These are phyloP conservation scores for Dysidea cf. avara DNA, from an alignment of 37 sponge, comb jelly and placozoan species.

Conservation along the genomic window DNA sequence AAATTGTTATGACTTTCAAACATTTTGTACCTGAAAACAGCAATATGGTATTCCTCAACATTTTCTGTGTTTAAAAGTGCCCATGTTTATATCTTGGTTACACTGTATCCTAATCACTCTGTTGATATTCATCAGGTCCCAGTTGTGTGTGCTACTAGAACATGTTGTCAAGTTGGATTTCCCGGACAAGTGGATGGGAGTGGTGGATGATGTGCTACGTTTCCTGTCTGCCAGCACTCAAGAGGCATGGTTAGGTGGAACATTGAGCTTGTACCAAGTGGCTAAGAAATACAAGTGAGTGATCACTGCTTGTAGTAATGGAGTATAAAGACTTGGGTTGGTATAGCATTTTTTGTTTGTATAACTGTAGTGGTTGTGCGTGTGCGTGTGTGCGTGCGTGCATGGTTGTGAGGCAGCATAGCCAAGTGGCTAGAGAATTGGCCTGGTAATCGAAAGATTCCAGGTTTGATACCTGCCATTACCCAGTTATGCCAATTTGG, in stretches of 20 bases:
- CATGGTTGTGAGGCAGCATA: not conserved
- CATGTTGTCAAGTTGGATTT: conserved; percentile 78
- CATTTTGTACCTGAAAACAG: too few species aligned
- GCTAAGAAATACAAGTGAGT: conserved; percentile 82
- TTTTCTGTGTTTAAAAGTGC: too few species aligned
- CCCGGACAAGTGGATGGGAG: conserved; percentile 76
- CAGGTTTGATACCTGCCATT: not conserved
- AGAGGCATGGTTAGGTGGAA: conserved; percentile 64
- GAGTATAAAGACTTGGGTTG: too few species aligned
- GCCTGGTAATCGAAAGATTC: not conserved
- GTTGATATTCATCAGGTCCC: conserved; percentile 37
- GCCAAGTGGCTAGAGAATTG: too few species aligned
- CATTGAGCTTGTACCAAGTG: conserved; percentile 61
- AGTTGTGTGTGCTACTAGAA: conserved; percentile 82
- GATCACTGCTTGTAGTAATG: too few species aligned
- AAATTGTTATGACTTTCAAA: too few species aligned
- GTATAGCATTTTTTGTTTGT: too few species aligned
- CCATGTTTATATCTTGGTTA: too few species aligned
- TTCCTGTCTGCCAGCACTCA: conserved; percentile 63
- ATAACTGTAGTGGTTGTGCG: not conserved
- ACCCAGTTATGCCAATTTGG: too few species aligned
- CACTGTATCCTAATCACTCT: not conserved
- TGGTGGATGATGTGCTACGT: conserved; percentile 53
- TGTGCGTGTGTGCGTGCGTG: conserved; percentile 19
- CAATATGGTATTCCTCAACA: too few species aligned